Evolutionary conservation across 2,888 invertebrate species (phyloP).

Genomic region (Tuta absoluta): DNA sequence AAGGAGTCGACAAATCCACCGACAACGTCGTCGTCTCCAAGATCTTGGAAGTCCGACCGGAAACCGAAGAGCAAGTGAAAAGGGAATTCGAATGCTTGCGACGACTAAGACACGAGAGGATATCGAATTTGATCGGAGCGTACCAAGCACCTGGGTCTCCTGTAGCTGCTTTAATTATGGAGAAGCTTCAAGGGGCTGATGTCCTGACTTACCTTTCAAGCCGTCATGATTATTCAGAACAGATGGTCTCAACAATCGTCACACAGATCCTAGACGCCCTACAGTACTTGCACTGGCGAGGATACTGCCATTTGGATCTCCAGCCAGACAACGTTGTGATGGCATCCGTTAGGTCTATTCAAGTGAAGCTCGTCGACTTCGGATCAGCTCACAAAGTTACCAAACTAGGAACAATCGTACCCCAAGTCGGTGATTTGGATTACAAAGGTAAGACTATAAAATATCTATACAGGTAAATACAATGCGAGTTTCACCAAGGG

Average conservation of each 20-base stretch:
- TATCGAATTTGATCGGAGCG: conserved; percentile 88
- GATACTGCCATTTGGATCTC: conserved; percentile 92
- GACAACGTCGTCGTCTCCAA: conserved; percentile 92
- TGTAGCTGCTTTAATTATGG: conserved; percentile 87
- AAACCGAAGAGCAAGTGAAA: conserved; percentile 84
- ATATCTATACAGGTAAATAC: neutral
- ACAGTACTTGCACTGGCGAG: conserved; percentile 97
- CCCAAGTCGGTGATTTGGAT: conserved; percentile 87
- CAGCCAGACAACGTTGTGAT: conserved; percentile 98
- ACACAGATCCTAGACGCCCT: conserved; percentile 93
- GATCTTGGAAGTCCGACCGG: conserved; percentile 85
- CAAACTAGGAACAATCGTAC: conserved; percentile 87
- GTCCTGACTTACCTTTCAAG: conserved; percentile 93
- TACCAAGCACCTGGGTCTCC: conserved; percentile 85
- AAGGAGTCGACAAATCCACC: conserved; percentile 86
- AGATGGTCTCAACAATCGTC: conserved; percentile 93
- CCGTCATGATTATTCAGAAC: conserved; percentile 95
- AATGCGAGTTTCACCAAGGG: neutral
- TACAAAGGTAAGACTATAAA: conserved; percentile 81
- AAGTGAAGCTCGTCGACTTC: conserved; percentile 95
- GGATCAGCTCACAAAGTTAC: conserved; percentile 92
- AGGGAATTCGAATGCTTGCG: conserved; percentile 92
- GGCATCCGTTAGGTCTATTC: conserved; percentile 90
- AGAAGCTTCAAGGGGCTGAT: conserved; percentile 95
- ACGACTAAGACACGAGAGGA: conserved; percentile 92